Conservation (phyloP, 2,797 vertebrate species). For the Sparidentex hasta region DNA sequence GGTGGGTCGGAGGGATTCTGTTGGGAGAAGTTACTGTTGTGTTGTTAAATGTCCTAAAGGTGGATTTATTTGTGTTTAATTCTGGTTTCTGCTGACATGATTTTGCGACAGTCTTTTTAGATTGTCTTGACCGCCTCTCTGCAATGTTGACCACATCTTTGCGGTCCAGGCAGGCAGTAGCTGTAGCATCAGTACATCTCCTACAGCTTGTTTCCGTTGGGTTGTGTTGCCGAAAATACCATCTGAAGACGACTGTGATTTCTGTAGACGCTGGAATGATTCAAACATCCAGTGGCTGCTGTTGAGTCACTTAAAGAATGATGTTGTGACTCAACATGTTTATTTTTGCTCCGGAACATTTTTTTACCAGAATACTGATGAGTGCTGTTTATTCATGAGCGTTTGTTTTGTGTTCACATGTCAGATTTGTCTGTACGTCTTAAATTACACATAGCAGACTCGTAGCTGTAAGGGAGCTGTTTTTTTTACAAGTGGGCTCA, state of each 20-base stretch:
- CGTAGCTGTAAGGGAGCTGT: conserved; percentile 11
- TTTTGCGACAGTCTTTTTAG: not conserved
- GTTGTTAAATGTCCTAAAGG: conserved; percentile 4
- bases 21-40: too few relatives aligned
- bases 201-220: not conserved
- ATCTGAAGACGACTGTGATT: not conserved
- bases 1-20: too few relatives aligned
- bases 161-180: not conserved
- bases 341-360: not conserved
- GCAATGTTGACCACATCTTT: not conserved
- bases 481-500: conserved; percentile 34
- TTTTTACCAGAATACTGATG: not conserved
- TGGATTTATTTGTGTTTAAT: not conserved
- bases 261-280: conserved; percentile 1
- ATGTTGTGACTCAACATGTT: not conserved
- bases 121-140: not conserved
- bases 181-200: not conserved
- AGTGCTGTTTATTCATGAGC: not conserved
- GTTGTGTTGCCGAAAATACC: too few relatives aligned
- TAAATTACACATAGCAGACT: not conserved
- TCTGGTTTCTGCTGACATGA: not conserved
- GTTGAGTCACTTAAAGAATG: not conserved
- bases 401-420: not conserved
- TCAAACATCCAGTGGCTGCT: not conserved
- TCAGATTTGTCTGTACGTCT: not conserved